Percentiles rank a stretch among this genome's conserved stretches.
phyloP scores from a whole-genome alignment of 2,113 vertebrate species.

The Sporophila hypoxantha region DNA sequence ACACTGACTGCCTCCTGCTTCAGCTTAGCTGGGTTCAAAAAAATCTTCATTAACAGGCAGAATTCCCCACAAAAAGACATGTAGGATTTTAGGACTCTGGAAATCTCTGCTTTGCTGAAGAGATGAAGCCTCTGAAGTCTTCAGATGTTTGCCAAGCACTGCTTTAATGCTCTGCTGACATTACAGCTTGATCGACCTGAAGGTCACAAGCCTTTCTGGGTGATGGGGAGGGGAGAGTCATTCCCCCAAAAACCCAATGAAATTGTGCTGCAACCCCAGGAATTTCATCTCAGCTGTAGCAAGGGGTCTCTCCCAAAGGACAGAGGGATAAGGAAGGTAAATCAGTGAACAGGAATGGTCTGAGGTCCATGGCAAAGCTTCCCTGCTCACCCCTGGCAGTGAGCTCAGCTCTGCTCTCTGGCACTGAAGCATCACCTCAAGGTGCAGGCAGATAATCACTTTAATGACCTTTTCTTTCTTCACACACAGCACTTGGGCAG shows the following conservation, averaged over 20 bases:
- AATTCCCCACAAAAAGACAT: neutral
- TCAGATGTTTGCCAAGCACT: neutral
- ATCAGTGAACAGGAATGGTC: neutral
- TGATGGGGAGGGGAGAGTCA: neutral
- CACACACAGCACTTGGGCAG: neutral
- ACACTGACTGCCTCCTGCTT: neutral
- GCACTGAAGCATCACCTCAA: neutral
- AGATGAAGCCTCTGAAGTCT: neutral
- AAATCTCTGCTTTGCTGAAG: neutral
- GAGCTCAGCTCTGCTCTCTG: neutral
- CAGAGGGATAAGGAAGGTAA: neutral
- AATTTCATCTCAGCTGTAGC: neutral
- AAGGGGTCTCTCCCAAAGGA: neutral
- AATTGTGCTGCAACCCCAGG: neutral
- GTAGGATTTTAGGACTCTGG: neutral
- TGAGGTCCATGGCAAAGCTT: neutral
- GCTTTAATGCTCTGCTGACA: neutral
- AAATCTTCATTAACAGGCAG: neutral
- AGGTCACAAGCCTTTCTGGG: neutral
- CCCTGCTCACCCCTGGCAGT: neutral
- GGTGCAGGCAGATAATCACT: neutral
- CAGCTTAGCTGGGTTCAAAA: neutral
- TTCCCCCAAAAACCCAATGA: neutral
- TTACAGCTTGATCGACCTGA: neutral
- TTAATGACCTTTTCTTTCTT: neutral